Evolutionary conservation across 2,113 vertebrate species (phyloP), one percentile per base, ranked within the genome.

Genomic region (Poecile atricapillus): DNA sequence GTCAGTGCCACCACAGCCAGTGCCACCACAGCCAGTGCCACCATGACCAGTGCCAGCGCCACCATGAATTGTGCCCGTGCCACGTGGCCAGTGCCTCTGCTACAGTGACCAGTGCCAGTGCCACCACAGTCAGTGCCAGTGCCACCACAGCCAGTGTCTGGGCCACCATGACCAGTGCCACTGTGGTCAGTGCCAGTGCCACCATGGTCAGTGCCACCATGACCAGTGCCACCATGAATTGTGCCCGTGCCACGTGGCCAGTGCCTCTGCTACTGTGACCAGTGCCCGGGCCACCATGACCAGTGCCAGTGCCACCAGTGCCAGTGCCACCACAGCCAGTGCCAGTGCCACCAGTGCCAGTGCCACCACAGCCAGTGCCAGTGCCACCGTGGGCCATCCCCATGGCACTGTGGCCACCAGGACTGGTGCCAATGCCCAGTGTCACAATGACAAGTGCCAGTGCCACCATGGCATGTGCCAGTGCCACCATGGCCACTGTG

Each of bases 391-490:
- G 52, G 21, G 11, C 5, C 8, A 5, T 8, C 52, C 28, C 52
- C 52, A 2, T 31, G 11, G 30, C 17, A 5, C 30, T 19, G 11
- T 53, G 37, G 37, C 37, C 37, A 39, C 37, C 37, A 39, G 37
- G 37, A 39, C 37, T 39, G 37, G 11, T 44, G 39, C 31, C 49
- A 43, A 4, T 14, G 62, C 41, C 43, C 7, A 4, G 39, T 52
- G 60, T 19, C 60, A 5, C 37, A 39, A 39, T 39, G 37, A 39
- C 39, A 39, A 39, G 2, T 28, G 3, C 10, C 50, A 11, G 4
- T 8, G 13, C 9, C 22, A 37, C 3, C 5, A 4, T 3, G 0
- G n/a, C 9, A 2, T 7, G 3, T 35, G 30, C 18, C 43, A 27
- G 2, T 5, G 31, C 12, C 15, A 33, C 43, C 7, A 3, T 4